These are phyloP conservation scores for Cephus rjabovi DNA, from an alignment of 2,888 invertebrate species.

Conservation along the genomic window DNA sequence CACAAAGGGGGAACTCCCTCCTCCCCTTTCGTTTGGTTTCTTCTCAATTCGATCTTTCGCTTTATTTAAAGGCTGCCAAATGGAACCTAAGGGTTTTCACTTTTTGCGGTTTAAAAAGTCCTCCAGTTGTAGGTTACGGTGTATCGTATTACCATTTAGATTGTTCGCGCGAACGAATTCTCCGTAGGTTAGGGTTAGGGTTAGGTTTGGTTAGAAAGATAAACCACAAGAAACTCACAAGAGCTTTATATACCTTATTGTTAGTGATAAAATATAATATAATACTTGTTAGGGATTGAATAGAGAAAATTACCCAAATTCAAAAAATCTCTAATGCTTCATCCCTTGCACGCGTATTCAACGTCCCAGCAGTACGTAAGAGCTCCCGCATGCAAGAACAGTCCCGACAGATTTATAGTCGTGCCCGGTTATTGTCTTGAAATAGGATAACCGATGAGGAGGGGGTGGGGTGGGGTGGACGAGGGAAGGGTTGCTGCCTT, in stretches of 20 bases:
- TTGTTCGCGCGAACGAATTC: constrained; percentile 40
- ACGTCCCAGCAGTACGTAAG: too few relatives aligned
- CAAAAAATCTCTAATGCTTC: too few relatives aligned
- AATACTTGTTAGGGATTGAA: too few relatives aligned
- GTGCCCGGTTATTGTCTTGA: constrained; percentile 47
- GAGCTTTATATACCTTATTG: too few relatives aligned
- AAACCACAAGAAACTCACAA: too few relatives aligned
- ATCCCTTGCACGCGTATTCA: too few relatives aligned
- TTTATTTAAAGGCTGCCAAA: constrained; percentile 6
- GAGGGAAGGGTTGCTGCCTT: neutral
- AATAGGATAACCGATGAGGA: constrained; percentile 31
- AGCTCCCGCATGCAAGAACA: constrained; percentile 20
- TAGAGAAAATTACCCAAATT: too few relatives aligned
- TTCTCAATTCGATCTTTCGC: neutral
- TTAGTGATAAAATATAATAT: too few relatives aligned
- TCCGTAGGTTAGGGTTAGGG: too few relatives aligned
- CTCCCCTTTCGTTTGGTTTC: too few relatives aligned
- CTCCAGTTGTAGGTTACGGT: constrained; percentile 55
- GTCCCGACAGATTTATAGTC: constrained; percentile 48
- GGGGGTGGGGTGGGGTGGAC: neutral
- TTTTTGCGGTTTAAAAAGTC: constrained; percentile 45
- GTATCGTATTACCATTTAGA: constrained; percentile 65
- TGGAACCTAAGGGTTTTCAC: constrained; percentile 43
- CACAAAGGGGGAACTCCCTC: too few relatives aligned
- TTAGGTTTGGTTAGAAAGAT: too few relatives aligned